Percentiles rank a stretch among this genome's conserved stretches.
Evolutionary conservation across 2,888 invertebrate genomes (phyloP).

Genomic region (Rambutsinella grinnellia): DNA sequence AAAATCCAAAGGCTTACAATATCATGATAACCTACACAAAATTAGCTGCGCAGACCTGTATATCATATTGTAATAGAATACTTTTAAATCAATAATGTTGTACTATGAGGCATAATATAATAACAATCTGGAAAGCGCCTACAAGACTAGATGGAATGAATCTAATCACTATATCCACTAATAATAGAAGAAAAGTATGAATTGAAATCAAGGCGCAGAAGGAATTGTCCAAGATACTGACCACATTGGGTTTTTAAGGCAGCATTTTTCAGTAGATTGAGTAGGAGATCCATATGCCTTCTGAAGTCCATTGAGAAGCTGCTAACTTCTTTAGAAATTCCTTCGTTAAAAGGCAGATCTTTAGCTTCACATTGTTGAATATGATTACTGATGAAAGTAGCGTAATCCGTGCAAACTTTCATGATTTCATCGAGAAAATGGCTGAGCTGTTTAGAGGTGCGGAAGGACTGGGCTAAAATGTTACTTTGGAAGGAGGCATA

Average conservation of each 20-base stretch:
- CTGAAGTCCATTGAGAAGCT: constrained; percentile 59
- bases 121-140: too few relatives aligned
- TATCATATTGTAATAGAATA: too few relatives aligned
- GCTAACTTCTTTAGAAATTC: constrained; percentile 58
- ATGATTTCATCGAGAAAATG: constrained; percentile 63
- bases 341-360: constrained; percentile 62
- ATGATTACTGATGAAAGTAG: constrained; percentile 55
- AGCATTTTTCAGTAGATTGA: constrained; percentile 60
- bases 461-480: constrained; percentile 63
- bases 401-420: constrained; percentile 59
- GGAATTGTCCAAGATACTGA: constrained; percentile 62
- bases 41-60: too few relatives aligned
- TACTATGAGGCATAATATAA: too few relatives aligned
- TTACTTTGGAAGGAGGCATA: constrained; percentile 61
- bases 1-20: too few relatives aligned
- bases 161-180: constrained; percentile 45
- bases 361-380: constrained; percentile 56
- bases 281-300: constrained; percentile 61
- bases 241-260: constrained; percentile 61
- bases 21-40: too few relatives aligned
- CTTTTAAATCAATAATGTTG: too few relatives aligned
- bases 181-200: constrained; percentile 62
- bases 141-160: too few relatives aligned
- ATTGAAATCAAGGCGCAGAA: constrained; percentile 64
- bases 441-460: constrained; percentile 55